Percentiles rank a stretch among this genome's conserved stretches.
These are phyloP conservation scores for Pseudomyrmex pallidus DNA, from an alignment of 1,140 invertebrate species.

Conservation along the genomic window DNA sequence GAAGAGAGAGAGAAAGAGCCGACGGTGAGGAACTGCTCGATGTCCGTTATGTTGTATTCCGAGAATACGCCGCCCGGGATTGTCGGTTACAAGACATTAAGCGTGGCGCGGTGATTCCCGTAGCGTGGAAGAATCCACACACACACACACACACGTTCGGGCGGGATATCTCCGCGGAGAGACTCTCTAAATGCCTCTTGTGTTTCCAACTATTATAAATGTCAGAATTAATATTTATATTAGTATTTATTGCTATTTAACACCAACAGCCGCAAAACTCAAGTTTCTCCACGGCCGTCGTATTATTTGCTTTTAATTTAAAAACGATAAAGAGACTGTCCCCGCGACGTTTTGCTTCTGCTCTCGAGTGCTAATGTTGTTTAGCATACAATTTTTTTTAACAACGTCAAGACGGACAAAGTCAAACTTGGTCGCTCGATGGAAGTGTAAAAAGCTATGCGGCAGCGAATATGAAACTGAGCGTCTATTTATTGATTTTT, in stretches of 20 bases:
- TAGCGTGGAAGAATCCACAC: not conserved
- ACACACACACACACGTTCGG: not conserved
- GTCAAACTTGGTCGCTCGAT: too few species aligned
- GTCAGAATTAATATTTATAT: too few species aligned
- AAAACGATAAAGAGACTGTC: constrained; percentile 11
- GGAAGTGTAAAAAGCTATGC: too few species aligned
- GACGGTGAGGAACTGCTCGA: constrained; percentile 9
- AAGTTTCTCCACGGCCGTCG: not conserved
- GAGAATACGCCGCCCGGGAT: not conserved
- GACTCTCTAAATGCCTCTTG: constrained; percentile 17
- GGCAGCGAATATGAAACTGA: too few species aligned
- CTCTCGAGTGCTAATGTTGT: not conserved
- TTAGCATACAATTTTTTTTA: not conserved
- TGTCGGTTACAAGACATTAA: constrained; percentile 22
- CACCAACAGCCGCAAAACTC: not conserved
- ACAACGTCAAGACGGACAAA: too few species aligned
- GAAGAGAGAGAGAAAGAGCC: not conserved
- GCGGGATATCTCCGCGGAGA: not conserved
- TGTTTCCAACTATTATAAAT: constrained; percentile 25
- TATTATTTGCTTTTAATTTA: not conserved
- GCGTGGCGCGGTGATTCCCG: constrained; percentile 25
- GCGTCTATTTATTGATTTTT: too few species aligned
- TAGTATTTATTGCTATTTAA: constrained; percentile 1
- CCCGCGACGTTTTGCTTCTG: not conserved
- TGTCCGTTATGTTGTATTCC: not conserved